phyloP scores from a whole-genome alignment of 2,888 invertebrate species.

The Thecocarcelia acutangulata region DNA sequence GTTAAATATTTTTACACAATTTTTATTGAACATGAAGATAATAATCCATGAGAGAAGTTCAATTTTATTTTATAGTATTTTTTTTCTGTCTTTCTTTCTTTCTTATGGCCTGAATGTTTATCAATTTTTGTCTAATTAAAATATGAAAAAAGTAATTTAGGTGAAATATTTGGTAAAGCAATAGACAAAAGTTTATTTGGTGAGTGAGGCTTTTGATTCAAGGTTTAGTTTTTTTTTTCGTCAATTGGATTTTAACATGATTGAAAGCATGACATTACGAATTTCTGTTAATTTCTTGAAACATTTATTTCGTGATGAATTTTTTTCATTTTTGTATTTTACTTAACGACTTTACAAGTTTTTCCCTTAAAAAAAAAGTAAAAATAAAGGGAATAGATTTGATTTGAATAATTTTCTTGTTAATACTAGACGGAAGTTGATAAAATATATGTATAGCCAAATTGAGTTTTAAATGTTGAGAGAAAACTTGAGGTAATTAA shows the following conservation, averaged over 20 bases:
- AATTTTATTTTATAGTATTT: conserved; percentile 10
- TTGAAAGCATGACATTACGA: conserved; percentile 67
- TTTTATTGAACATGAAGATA: conserved; percentile 62
- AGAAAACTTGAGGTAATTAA: conserved; percentile 17
- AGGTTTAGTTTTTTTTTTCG: neutral
- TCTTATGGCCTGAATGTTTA: conserved; percentile 32
- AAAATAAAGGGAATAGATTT: conserved; percentile 6
- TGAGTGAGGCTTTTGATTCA: no score
- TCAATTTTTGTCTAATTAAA: conserved; percentile 49
- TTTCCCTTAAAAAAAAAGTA: neutral
- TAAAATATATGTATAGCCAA: conserved; percentile 13
- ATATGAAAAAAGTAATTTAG: conserved; percentile 44
- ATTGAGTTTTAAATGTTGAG: neutral
- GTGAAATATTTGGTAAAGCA: conserved; percentile 1
- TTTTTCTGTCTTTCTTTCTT: conserved; percentile 1
- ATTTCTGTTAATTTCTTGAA: conserved; percentile 64
- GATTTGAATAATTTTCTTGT: conserved; percentile 28
- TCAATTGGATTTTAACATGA: conserved; percentile 55
- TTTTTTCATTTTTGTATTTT: conserved; percentile 17
- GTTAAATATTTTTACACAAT: conserved; percentile 37
- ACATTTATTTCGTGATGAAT: conserved; percentile 67
- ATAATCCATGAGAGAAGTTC: conserved; percentile 66
- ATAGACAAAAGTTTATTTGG: no score
- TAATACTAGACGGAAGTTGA: conserved; percentile 22
- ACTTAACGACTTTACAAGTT: conserved; percentile 26